phyloP scores from a whole-genome alignment of 2,888 invertebrate species.

The Germaria angustata region DNA sequence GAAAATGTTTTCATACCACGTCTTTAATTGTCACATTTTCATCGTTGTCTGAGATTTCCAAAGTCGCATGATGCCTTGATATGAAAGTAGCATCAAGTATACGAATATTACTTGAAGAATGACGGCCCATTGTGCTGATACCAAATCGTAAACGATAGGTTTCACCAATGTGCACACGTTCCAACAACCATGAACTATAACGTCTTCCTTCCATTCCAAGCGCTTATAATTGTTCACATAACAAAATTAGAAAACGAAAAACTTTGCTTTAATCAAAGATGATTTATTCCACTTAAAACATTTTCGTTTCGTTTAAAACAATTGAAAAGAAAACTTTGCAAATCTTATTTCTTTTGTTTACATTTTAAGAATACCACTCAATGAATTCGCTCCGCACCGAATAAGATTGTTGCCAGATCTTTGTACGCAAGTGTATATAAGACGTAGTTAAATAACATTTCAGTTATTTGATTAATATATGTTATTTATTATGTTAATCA shows the following conservation, averaged over 20 bases:
- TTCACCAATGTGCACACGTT: conserved; percentile 67
- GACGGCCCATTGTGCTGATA: conserved; percentile 72
- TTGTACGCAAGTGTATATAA: too few relatives aligned
- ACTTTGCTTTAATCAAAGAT: background rate
- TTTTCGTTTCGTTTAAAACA: background rate
- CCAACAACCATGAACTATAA: conserved; percentile 70
- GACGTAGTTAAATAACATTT: too few relatives aligned
- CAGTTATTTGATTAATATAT: too few relatives aligned
- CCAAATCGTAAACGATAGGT: conserved; percentile 70
- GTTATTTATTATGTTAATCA: too few relatives aligned
- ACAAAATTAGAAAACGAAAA: too few relatives aligned
- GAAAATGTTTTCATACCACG: conserved; percentile 71
- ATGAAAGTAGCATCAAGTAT: conserved; percentile 70
- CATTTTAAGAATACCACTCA: background rate
- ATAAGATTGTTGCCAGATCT: background rate
- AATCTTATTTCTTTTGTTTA: background rate
- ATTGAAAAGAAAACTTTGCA: background rate
- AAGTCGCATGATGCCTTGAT: conserved; percentile 74
- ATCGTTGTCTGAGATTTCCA: conserved; percentile 68
- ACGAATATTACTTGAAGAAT: conserved; percentile 66
- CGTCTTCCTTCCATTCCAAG: conserved; percentile 18
- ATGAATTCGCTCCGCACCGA: background rate
- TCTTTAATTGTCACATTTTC: conserved; percentile 68
- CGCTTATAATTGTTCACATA: background rate
- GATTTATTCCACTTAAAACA: background rate